Evolutionary conservation across 1,140 invertebrate species (phyloP).

Genomic region (Habropoda laboriosa): DNA sequence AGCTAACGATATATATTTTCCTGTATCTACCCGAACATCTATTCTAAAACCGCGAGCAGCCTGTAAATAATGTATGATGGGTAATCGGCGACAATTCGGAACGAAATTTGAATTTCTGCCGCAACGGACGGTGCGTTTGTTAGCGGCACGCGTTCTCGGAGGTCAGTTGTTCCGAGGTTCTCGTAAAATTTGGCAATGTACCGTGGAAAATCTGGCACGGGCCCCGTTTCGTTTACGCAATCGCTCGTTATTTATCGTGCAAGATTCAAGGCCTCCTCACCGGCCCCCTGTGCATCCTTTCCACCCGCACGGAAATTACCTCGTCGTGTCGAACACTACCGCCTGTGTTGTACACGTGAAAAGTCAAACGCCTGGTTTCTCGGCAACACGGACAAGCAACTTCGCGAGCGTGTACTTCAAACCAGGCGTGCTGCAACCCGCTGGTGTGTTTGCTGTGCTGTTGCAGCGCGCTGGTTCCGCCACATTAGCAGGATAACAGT

Average conservation of each 20-base stretch:
- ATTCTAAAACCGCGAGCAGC: too few species aligned
- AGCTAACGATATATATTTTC: too few species aligned
- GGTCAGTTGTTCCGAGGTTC: slow-evolving; percentile 13
- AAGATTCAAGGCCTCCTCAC: slow-evolving; percentile 35
- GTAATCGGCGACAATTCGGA: neutral
- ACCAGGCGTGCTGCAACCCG: too few species aligned
- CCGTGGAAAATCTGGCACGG: slow-evolving; percentile 53
- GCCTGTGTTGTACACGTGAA: too few species aligned
- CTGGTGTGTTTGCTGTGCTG: neutral
- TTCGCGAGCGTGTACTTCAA: too few species aligned
- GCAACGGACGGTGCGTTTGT: neutral
- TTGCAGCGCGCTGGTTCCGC: neutral
- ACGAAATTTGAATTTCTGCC: slow-evolving; percentile 2
- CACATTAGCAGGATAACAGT: neutral
- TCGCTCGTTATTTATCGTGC: slow-evolving; percentile 44
- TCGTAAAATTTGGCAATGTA: slow-evolving; percentile 61
- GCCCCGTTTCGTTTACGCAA: neutral
- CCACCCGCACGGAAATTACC: slow-evolving; percentile 14
- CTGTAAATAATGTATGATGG: too few species aligned
- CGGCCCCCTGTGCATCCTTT: slow-evolving; percentile 21
- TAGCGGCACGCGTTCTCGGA: neutral
- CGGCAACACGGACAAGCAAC: too few species aligned
- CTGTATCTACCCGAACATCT: too few species aligned
- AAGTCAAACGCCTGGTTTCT: too few species aligned
- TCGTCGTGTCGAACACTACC: neutral